Evolutionary conservation across 2,888 invertebrate species (phyloP).

Genomic region (Cabera pusaria): DNA sequence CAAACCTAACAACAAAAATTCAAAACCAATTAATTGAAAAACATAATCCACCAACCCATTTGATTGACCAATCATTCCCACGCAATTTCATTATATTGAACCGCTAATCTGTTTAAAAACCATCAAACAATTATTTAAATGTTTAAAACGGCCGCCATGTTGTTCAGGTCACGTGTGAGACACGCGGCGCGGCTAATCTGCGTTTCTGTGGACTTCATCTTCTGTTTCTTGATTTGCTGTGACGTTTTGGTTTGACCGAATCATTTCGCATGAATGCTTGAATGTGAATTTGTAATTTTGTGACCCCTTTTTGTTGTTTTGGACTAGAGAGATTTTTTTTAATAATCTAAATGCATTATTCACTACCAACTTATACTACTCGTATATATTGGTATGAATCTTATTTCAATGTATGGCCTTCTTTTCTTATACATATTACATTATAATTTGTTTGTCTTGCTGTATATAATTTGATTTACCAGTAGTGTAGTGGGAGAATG

Average conservation of each 20-base stretch:
- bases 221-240: constrained; percentile 25
- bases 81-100: constrained; percentile 30
- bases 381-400: too few species aligned
- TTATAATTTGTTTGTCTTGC: too few species aligned
- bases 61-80: constrained; percentile 27
- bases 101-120: constrained; percentile 44
- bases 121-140: constrained; percentile 53
- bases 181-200: constrained; percentile 22
- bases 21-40: neutral
- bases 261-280: constrained; percentile 14
- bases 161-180: constrained; percentile 36
- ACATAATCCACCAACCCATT: constrained; percentile 3
- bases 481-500: too few species aligned
- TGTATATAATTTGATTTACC: too few species aligned
- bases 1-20: too few species aligned
- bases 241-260: constrained; percentile 28
- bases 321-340: constrained; percentile 1
- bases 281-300: neutral
- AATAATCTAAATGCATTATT: too few species aligned
- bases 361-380: too few species aligned
- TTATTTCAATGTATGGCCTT: too few species aligned
- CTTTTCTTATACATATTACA: too few species aligned
- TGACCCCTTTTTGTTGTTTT: neutral
- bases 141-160: constrained; percentile 44
- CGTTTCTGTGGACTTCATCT: constrained; percentile 18